Conservation (phyloP, 2,113 vertebrate genomes). For the Callipepla californica region DNA sequence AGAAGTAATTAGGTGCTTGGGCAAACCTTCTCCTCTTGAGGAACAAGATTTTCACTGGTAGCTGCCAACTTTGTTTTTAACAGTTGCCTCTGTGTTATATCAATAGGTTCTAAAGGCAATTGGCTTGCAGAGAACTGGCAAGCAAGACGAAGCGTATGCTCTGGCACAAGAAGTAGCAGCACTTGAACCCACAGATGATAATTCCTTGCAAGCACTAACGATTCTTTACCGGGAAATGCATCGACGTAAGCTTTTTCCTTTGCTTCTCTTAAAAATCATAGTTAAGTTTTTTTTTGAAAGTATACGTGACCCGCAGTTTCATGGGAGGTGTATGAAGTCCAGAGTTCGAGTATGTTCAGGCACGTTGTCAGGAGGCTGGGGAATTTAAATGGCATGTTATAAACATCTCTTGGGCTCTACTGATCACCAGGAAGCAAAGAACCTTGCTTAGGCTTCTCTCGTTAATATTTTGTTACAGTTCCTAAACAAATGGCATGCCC, state of each 20-base stretch:
- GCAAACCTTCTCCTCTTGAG: neutral
- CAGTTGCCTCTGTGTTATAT: neutral
- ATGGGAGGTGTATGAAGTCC: rapidly evolving
- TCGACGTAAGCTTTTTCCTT: slow-evolving; percentile 84
- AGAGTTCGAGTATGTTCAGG: neutral
- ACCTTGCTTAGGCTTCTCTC: neutral
- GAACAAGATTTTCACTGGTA: neutral
- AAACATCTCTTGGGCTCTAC: neutral
- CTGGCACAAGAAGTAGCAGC: slow-evolving; percentile 94
- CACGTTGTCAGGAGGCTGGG: neutral
- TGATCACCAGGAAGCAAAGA: neutral
- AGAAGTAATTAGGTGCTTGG: neutral
- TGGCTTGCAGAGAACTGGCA: slow-evolving; percentile 95
- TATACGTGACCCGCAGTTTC: neutral
- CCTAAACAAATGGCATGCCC: neutral
- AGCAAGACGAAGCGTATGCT: slow-evolving; percentile 94
- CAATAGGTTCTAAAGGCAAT: slow-evolving; percentile 95
- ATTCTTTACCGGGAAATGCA: slow-evolving; percentile 99
- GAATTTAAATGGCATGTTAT: neutral
- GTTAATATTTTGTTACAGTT: neutral
- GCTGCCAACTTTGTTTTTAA: neutral
- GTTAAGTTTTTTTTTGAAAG: neutral
- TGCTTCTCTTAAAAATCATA: neutral
- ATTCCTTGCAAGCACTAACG: slow-evolving; percentile 95
- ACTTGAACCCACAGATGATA: slow-evolving; percentile 96